phyloP scores from a whole-genome alignment of 2,797 vertebrate species.

The Loris lydekkerianus region DNA sequence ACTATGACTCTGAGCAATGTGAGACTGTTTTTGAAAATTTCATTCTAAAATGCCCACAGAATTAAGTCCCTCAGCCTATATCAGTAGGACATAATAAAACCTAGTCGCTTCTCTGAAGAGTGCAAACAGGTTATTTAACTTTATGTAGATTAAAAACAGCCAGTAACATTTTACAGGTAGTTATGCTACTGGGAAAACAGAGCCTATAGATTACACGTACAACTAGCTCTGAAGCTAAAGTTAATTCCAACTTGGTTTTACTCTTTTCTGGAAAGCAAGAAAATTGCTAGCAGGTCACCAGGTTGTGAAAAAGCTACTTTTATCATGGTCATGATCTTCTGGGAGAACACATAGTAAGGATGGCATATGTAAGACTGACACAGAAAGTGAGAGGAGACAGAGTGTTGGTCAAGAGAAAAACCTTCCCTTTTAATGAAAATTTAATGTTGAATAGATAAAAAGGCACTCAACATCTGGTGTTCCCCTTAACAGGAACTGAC shows the following conservation, averaged over 20 bases:
- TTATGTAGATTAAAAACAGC: constrained; percentile 47
- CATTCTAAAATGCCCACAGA: constrained; percentile 16
- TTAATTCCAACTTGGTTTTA: constrained; percentile 49
- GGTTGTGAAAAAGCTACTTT: constrained; percentile 40
- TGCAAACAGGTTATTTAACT: constrained; percentile 6
- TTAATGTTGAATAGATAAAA: constrained; percentile 16
- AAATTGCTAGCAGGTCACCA: constrained; percentile 22
- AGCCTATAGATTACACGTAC: constrained; percentile 1
- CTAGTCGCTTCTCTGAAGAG: constrained; percentile 44
- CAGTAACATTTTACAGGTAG: constrained; percentile 33
- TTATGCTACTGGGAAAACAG: neutral
- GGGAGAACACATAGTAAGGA: neutral
- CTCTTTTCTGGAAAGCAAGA: constrained; percentile 42
- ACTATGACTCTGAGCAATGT: constrained; percentile 5
- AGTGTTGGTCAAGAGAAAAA: neutral
- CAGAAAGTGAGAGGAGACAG: constrained; percentile 14
- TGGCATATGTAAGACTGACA: constrained; percentile 7
- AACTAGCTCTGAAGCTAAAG: constrained; percentile 52
- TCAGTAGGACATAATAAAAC: neutral
- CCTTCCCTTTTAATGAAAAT: constrained; percentile 61
- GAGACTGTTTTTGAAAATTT: constrained; percentile 33
- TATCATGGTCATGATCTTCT: neutral
- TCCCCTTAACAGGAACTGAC: constrained; percentile 59
- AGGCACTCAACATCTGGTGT: constrained; percentile 10
- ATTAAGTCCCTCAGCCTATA: constrained; percentile 13